phyloP scores from a whole-genome alignment of 2,888 invertebrate species.

The Ormyrus thymus region DNA sequence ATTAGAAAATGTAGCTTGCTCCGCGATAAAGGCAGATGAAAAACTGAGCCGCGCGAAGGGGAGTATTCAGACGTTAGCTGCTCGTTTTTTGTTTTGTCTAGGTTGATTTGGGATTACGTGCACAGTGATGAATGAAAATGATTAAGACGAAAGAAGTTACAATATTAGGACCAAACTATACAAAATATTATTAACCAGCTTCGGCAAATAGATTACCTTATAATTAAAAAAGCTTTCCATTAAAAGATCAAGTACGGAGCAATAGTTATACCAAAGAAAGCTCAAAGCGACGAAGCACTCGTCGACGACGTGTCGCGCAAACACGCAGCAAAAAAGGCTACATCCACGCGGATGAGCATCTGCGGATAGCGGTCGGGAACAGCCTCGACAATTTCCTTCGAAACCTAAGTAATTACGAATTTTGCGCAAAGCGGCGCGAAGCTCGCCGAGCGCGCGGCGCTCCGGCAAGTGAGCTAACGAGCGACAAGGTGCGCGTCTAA shows the following conservation, averaged over 20 bases:
- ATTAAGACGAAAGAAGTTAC: no score
- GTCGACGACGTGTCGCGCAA: slow-evolving; percentile 12
- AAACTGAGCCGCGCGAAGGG: slow-evolving; percentile 9
- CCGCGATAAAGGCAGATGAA: neutral
- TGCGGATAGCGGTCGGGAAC: neutral
- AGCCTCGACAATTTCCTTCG: slow-evolving; percentile 49
- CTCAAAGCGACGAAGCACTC: slow-evolving; percentile 13
- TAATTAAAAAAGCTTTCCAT: no score
- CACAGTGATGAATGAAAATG: no score
- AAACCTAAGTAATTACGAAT: slow-evolving; percentile 55
- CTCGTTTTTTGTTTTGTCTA: slow-evolving; percentile 7
- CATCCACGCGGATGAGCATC: neutral
- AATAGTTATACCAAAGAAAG: neutral
- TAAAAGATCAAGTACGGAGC: no score
- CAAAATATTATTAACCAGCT: no score
- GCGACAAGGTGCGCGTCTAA: slow-evolving; percentile 22
- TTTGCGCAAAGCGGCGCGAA: slow-evolving; percentile 27
- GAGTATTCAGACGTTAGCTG: neutral
- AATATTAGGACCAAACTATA: no score
- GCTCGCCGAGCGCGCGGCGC: neutral
- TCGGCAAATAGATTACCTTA: no score
- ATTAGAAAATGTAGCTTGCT: no score
- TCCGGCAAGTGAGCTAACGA: neutral
- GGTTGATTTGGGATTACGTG: slow-evolving; percentile 40
- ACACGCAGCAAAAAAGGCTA: neutral